Evolutionary conservation across 2,888 invertebrate species (phyloP).

Genomic region (Clepsis dumicolana): DNA sequence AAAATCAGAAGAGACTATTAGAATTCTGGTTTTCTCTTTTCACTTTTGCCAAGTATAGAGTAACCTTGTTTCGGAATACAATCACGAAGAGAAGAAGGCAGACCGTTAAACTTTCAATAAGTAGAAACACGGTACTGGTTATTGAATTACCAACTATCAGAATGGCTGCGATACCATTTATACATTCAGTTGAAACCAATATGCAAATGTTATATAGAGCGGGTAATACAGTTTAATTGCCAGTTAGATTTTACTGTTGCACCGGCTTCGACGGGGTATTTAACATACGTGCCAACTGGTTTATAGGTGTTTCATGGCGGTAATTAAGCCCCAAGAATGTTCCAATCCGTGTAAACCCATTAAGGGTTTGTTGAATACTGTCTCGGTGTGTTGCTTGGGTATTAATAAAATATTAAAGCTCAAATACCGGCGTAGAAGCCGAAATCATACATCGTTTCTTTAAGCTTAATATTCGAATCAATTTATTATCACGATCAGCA

Average conservation of each 20-base stretch:
- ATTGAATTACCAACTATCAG: not conserved
- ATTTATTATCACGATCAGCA: no score
- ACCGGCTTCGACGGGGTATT: not conserved
- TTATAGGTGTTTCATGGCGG: slow-evolving; percentile 14
- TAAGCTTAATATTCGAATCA: no score
- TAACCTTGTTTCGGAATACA: no score
- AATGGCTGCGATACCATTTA: not conserved
- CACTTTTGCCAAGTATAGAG: no score
- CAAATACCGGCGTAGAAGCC: not conserved
- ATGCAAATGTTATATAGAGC: not conserved
- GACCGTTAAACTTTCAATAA: not conserved
- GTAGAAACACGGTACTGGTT: not conserved
- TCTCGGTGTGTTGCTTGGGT: not conserved
- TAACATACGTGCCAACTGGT: not conserved
- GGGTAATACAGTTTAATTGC: not conserved
- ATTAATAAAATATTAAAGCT: not conserved
- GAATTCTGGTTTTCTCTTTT: no score
- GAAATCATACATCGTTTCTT: no score
- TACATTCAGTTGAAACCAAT: not conserved
- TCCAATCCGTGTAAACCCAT: not conserved
- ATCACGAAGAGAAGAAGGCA: not conserved
- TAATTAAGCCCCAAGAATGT: slow-evolving; percentile 7
- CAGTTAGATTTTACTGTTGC: not conserved
- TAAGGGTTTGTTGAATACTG: slow-evolving; percentile 1
- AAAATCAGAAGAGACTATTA: no score